Evolutionary conservation across 2,113 vertebrate genomes (phyloP), one percentile per base, ranked within the genome.

Genomic region (Acrocephalus kingi): DNA sequence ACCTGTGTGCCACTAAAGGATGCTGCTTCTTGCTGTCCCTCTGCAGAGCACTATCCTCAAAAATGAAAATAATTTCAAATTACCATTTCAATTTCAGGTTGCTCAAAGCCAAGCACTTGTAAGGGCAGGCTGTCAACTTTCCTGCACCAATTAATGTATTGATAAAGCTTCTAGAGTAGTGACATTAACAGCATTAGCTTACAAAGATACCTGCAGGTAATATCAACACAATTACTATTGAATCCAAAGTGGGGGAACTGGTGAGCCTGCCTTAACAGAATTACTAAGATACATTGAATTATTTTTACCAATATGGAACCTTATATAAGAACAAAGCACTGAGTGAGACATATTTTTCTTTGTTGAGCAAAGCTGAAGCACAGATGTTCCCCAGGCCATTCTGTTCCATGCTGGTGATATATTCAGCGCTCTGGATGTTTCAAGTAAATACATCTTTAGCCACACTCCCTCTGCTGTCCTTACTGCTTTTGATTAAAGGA

Each of bases 151-250:
- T 96, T 94, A 96, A 95, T 49, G 54, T 78, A 84, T 85, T 96
- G 93, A 94, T 86, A 93, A 95, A 96, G 46, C 85, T 91, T 90
- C 64, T 72, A 30, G 49, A 92, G 31, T 45, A 90, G 73, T 82
- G 85, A 95, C 92, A 92, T 96, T 92, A 97, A 93, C 92, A 95
- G 73, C 69, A 82, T 66, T 89, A 87, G 83, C 67, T 62, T 90
- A 84, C 64, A 93, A 89, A 93, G 75, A 90, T 86, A 95, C 89
- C 95, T 93, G 87, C 82, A 93, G 95, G 84, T 95, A 91, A 90
- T 88, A 94, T 43, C 94, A 96, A 97, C 62, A 8, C 82, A 93
- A 91, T 97, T 94, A 95, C 84, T 84, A 95, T 91, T 92, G 95
- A 95, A 94, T 91, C 58, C 51, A 66, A 89, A 72, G 73, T 75